Percentiles rank a stretch among this genome's conserved stretches.
These are phyloP conservation scores for Acrobasis repandana DNA, from an alignment of 2,888 invertebrate species.

Conservation along the genomic window DNA sequence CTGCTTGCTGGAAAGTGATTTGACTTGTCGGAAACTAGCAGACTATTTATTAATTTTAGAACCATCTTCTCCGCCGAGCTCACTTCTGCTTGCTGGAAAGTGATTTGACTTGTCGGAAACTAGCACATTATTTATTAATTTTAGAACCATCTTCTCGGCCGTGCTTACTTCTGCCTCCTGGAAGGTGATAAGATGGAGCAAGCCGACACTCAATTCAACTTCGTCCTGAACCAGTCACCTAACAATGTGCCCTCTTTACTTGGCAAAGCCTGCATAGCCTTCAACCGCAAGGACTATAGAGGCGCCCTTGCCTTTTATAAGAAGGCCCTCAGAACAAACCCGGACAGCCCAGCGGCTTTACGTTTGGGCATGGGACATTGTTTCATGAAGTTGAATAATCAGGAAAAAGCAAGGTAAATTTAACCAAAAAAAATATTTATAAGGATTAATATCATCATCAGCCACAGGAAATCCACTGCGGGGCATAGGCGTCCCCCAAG, in stretches of 20 bases:
- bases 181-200: conserved; percentile 99
- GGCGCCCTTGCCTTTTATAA: conserved; percentile 98
- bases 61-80: too few species aligned
- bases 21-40: too few species aligned
- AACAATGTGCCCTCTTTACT: conserved; percentile 98
- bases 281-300: conserved; percentile 97
- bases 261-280: conserved; percentile 99
- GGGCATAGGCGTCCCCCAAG: too few species aligned
- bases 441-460: too few species aligned
- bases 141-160: conserved; percentile 97
- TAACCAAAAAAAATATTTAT: too few species aligned
- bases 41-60: too few species aligned
- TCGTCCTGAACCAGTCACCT: conserved; percentile 96
- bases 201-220: conserved; percentile 99
- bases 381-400: conserved; percentile 97
- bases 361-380: conserved; percentile 99
- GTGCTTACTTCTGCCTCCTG: conserved; percentile 98
- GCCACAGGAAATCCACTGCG: too few species aligned
- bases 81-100: too few species aligned
- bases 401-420: conserved; percentile 93
- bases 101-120: too few species aligned
- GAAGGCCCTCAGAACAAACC: conserved; percentile 97
- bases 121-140: conserved; percentile 9
- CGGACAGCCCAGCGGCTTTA: conserved; percentile 97
- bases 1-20: too few species aligned